Conservation (phyloP, 2,888 invertebrate genomes). For the Apodemia zela region DNA sequence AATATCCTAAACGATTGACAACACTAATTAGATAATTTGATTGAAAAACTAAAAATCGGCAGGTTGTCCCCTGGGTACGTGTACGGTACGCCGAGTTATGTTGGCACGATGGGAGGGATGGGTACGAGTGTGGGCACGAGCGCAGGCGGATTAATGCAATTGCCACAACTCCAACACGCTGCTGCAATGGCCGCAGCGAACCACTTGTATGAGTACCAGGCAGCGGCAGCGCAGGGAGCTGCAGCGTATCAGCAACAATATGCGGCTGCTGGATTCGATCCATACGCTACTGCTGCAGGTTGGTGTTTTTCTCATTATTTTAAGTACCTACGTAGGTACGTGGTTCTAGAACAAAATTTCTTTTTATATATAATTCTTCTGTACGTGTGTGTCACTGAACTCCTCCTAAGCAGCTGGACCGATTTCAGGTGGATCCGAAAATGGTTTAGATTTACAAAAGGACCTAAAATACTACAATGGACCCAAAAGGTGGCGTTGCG, state of each 20-base stretch:
- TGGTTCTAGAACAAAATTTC: neutral
- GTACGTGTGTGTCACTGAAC: too few relatives aligned
- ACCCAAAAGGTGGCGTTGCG: too few relatives aligned
- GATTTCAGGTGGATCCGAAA: too few relatives aligned
- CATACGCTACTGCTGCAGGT: slow-evolving; percentile 87
- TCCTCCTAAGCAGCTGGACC: too few relatives aligned
- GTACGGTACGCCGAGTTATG: slow-evolving; percentile 87
- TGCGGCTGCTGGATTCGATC: slow-evolving; percentile 87
- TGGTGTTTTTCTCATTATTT: slow-evolving; percentile 38
- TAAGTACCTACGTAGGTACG: neutral
- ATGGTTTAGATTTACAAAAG: too few relatives aligned
- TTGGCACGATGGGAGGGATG: slow-evolving; percentile 85
- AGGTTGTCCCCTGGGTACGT: slow-evolving; percentile 84
- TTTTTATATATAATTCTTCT: too few relatives aligned
- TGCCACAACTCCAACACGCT: slow-evolving; percentile 86
- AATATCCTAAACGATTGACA: slow-evolving; percentile 19
- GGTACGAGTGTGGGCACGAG: slow-evolving; percentile 75
- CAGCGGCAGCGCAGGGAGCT: slow-evolving; percentile 85
- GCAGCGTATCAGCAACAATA: slow-evolving; percentile 87
- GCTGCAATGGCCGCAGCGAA: slow-evolving; percentile 90
- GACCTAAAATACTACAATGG: too few relatives aligned
- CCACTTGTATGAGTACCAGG: slow-evolving; percentile 91
- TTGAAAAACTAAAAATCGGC: slow-evolving; percentile 37
- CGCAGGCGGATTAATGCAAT: slow-evolving; percentile 85
- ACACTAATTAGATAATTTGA: slow-evolving; percentile 17